Evolutionary conservation across 1,140 invertebrate species (phyloP).

Genomic region (Drosophila mayri): DNA sequence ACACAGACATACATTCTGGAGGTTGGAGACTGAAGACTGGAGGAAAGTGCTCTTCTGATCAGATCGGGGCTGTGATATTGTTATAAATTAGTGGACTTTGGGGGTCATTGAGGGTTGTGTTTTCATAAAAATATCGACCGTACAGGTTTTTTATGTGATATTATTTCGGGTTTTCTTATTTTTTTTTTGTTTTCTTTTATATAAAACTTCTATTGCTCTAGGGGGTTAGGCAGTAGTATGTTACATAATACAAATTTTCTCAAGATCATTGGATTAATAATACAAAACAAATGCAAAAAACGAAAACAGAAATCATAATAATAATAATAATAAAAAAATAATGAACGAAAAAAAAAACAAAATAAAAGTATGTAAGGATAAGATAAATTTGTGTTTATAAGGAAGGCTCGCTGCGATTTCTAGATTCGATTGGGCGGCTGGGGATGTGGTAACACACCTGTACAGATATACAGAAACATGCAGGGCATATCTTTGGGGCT

Average conservation of each 20-base stretch:
- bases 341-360: not conserved
- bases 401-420: conserved; percentile 23
- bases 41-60: conserved; percentile 7
- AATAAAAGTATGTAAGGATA: conserved; percentile 31
- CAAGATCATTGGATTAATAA: conserved; percentile 48
- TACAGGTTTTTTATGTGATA: conserved; percentile 13
- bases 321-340: conserved; percentile 1
- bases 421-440: conserved; percentile 49
- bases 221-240: conserved; percentile 46
- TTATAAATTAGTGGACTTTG: conserved; percentile 10
- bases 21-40: not conserved
- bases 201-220: conserved; percentile 46
- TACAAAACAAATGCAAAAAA: conserved; percentile 39
- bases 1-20: conserved; percentile 15
- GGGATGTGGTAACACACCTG: conserved; percentile 76
- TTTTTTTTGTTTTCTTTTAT: conserved; percentile 22
- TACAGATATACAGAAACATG: conserved; percentile 82
- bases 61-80: not conserved
- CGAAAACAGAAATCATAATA: conserved; percentile 24
- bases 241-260: conserved; percentile 43
- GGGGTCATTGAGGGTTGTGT: not conserved
- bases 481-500: conserved; percentile 72
- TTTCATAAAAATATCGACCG: conserved; percentile 14
- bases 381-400: conserved; percentile 23
- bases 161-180: conserved; percentile 7